Conservation (phyloP, 2,797 vertebrate genomes). For the Argyrosomus regius region DNA sequence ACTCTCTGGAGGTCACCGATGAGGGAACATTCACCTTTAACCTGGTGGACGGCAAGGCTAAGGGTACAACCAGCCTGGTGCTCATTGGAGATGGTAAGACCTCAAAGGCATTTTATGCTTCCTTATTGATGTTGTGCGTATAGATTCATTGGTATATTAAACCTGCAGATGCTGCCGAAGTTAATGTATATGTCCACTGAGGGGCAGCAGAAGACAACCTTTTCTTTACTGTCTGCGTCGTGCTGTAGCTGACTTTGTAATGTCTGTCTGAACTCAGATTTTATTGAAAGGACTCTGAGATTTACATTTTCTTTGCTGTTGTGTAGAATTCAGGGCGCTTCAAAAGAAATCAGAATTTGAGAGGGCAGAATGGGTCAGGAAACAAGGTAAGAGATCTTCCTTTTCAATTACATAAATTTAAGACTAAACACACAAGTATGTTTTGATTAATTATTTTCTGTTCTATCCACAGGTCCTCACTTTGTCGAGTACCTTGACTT, state of each 20-base stretch:
- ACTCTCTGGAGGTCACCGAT: constrained; percentile 93
- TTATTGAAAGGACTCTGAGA: neutral
- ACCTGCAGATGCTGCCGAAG: constrained; percentile 45
- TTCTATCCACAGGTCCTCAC: constrained; percentile 91
- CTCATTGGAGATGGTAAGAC: constrained; percentile 94
- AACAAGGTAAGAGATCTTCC: constrained; percentile 90
- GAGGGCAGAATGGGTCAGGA: constrained; percentile 96
- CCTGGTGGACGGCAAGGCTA: constrained; percentile 96
- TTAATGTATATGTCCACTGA: constrained; percentile 66
- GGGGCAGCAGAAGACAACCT: constrained; percentile 79
- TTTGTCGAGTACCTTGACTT: constrained; percentile 96
- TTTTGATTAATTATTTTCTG: constrained; percentile 10
- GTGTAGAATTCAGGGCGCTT: constrained; percentile 93
- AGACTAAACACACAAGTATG: neutral
- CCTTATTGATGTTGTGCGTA: neutral
- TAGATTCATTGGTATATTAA: neutral
- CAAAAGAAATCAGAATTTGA: constrained; percentile 97
- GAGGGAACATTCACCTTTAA: constrained; percentile 98
- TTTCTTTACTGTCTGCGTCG: constrained; percentile 5
- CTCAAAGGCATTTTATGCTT: neutral
- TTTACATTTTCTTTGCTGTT: constrained; percentile 17
- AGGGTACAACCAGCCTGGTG: constrained; percentile 94
- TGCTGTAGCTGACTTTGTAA: neutral
- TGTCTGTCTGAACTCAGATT: neutral
- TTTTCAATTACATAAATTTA: neutral